Conservation (phyloP, 2,113 vertebrate species). For the Pterocles orientalis region DNA sequence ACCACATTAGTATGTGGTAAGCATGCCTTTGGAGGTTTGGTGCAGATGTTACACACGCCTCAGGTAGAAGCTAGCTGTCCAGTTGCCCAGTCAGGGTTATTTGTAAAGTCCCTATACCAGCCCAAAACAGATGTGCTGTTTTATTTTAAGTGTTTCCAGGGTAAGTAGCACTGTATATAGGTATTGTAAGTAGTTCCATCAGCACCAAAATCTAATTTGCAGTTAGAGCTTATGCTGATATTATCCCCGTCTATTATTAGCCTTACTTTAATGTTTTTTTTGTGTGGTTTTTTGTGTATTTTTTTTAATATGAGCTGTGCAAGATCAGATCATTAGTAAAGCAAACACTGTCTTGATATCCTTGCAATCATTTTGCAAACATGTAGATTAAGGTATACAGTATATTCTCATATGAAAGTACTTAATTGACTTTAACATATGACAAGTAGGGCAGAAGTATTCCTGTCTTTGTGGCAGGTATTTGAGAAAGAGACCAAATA, state of each 20-base stretch:
- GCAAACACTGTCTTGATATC: background rate
- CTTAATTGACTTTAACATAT: background rate
- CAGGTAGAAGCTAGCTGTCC: background rate
- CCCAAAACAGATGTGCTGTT: background rate
- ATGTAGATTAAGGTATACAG: background rate
- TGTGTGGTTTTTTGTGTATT: background rate
- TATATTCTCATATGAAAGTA: background rate
- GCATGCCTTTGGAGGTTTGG: background rate
- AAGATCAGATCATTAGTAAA: background rate
- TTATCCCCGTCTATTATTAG: accelerated
- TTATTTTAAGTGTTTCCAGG: background rate
- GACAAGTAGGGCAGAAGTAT: background rate
- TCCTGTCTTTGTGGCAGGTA: background rate
- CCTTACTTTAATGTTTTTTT: background rate
- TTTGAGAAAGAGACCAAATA: background rate
- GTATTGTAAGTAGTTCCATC: background rate
- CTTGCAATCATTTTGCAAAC: background rate
- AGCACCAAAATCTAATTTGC: background rate
- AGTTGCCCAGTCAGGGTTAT: background rate
- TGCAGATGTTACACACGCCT: background rate
- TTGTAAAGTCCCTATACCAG: background rate
- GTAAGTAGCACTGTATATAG: background rate
- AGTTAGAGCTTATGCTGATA: background rate
- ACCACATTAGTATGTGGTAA: background rate
- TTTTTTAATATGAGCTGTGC: background rate